A percentile compares a stretch with the other conserved stretches of the same genome.
These are phyloP conservation scores for Ornithorhynchus anatinus DNA, from an alignment of 2,113 vertebrate species.

Conservation along the genomic window DNA sequence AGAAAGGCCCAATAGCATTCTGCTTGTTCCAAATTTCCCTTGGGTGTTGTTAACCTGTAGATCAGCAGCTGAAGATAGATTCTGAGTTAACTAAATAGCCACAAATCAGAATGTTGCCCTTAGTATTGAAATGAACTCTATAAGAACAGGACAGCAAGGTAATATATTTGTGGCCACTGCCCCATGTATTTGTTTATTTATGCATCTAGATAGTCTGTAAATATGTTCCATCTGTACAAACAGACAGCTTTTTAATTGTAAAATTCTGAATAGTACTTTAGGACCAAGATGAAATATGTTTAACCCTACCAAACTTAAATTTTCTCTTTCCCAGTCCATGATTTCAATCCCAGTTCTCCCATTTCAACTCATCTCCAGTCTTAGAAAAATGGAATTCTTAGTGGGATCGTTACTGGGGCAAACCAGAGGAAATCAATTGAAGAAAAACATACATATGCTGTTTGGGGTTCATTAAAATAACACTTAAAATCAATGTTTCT, in stretches of 20 bases:
- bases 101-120: slow-evolving; percentile 24
- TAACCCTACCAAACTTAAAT: too few species aligned
- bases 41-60: slow-evolving; percentile 33
- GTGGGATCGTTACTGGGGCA: neutral
- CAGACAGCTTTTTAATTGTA: neutral
- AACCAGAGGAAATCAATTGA: neutral
- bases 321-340: neutral
- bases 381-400: neutral
- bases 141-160: slow-evolving; percentile 19
- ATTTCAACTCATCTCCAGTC: neutral
- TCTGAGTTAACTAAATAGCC: neutral
- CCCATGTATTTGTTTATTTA: neutral
- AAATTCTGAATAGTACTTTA: neutral
- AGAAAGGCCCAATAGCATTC: slow-evolving; percentile 25
- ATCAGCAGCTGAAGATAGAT: slow-evolving; percentile 21
- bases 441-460: neutral
- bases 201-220: neutral
- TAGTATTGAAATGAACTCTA: slow-evolving; percentile 38
- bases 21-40: slow-evolving; percentile 35
- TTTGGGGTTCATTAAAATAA: neutral
- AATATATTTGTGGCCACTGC: slow-evolving; percentile 19
- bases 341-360: neutral
- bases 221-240: neutral
- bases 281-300: neutral
- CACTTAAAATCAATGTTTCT: neutral